phyloP scores from a whole-genome alignment of 2,888 invertebrate genomes.

The Hyppa rectilinea region DNA sequence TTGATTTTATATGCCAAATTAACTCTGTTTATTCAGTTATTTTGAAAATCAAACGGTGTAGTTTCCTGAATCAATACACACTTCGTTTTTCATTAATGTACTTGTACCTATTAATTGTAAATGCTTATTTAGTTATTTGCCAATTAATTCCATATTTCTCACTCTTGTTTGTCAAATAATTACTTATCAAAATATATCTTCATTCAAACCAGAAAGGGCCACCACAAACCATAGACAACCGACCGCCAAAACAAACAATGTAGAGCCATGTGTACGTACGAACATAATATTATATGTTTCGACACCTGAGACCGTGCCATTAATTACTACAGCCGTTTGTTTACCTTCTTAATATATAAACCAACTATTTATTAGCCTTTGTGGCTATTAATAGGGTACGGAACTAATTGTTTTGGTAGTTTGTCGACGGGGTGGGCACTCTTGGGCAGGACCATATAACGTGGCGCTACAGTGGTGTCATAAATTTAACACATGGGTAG shows the following conservation, averaged over 20 bases:
- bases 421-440: background rate
- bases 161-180: background rate
- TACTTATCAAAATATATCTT: background rate
- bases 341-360: conserved; percentile 18
- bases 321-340: conserved; percentile 46
- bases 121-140: background rate
- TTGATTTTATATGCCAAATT: background rate
- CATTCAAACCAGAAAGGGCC: background rate
- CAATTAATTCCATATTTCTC: background rate
- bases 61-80: background rate
- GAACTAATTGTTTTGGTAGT: conserved; percentile 29
- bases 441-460: no score
- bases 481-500: no score
- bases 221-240: conserved; percentile 12
- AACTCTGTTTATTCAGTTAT: background rate
- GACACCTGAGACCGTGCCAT: conserved; percentile 39
- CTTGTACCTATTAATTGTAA: no score
- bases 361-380: conserved; percentile 42
- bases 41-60: background rate
- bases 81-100: background rate
- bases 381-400: conserved; percentile 27
- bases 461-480: no score
- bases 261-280: conserved; percentile 6
- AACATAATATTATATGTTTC: conserved; percentile 42
- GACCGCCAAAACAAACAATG: conserved; percentile 26